These are phyloP conservation scores for Rhinoderma darwinii DNA, from an alignment of 2,113 vertebrate genomes.

Conservation along the genomic window DNA sequence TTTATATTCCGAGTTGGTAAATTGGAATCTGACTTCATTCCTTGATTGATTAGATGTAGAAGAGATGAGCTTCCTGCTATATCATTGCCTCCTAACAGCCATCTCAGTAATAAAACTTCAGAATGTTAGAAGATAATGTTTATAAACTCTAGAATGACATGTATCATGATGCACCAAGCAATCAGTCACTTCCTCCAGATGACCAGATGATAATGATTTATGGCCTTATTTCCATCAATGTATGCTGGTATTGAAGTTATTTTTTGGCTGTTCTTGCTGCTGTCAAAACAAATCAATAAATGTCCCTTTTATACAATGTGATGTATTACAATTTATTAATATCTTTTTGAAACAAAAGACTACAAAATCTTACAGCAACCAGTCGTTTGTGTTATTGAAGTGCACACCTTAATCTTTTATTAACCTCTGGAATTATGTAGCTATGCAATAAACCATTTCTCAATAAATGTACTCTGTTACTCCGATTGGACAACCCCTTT, in stretches of 20 bases:
- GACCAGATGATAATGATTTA: conserved; percentile 48
- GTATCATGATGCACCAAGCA: background rate
- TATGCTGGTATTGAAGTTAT: background rate
- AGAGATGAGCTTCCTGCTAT: conserved; percentile 36
- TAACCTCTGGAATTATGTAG: background rate
- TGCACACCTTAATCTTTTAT: background rate
- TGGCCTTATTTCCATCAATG: conserved; percentile 11
- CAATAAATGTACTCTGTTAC: background rate
- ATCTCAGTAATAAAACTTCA: conserved; percentile 48
- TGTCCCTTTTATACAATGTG: background rate
- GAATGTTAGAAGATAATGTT: conserved; percentile 52
- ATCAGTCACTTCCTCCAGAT: conserved; percentile 37
- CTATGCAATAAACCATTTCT: background rate
- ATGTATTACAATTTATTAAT: conserved; percentile 19
- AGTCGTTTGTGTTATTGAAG: background rate
- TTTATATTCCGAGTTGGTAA: conserved; percentile 40
- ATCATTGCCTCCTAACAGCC: conserved; percentile 42
- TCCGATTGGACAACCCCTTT: too few species aligned
- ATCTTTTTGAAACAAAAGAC: conserved; percentile 3
- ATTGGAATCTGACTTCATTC: conserved; percentile 43
- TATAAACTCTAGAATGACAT: conserved; percentile 43
- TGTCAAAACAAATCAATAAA: conserved; percentile 10
- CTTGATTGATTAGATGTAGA: conserved; percentile 41
- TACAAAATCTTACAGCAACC: background rate
- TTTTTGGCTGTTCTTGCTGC: background rate